Conservation (phyloP, 2,797 vertebrate genomes). For the Carduelis carduelis region DNA sequence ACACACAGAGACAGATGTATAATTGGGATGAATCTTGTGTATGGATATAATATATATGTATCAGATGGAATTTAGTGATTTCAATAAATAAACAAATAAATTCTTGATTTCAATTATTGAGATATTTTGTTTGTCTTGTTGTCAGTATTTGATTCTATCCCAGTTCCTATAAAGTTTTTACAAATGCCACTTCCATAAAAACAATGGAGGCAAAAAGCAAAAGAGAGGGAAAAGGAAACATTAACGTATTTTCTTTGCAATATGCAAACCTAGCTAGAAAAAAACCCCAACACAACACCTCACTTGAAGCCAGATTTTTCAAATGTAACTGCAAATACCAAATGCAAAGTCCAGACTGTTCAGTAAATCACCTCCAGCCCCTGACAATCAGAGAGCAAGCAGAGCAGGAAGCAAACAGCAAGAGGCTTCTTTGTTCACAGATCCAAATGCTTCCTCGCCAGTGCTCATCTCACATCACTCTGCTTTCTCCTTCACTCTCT, state of each 20-base stretch:
- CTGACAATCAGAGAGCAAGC: background rate
- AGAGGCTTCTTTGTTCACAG: conserved; percentile 30
- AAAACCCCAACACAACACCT: background rate
- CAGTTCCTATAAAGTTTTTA: background rate
- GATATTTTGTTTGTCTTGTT: background rate
- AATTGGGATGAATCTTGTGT: background rate
- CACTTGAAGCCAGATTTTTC: background rate
- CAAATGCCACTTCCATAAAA: background rate
- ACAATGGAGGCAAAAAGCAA: background rate
- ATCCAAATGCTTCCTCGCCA: background rate
- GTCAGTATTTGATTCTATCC: background rate
- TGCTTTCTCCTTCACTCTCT: background rate
- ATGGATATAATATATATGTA: background rate
- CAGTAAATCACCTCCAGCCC: background rate
- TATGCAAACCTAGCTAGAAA: background rate
- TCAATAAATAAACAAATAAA: background rate
- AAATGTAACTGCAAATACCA: background rate
- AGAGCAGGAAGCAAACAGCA: conserved; percentile 33
- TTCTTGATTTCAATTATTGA: background rate
- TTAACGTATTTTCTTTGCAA: background rate
- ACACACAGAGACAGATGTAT: background rate
- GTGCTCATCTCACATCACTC: background rate
- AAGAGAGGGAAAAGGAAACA: background rate
- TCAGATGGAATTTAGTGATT: background rate
- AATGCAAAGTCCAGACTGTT: background rate